Evolutionary conservation across 1,140 invertebrate genomes (phyloP).

Genomic region (Myzus persicae): DNA sequence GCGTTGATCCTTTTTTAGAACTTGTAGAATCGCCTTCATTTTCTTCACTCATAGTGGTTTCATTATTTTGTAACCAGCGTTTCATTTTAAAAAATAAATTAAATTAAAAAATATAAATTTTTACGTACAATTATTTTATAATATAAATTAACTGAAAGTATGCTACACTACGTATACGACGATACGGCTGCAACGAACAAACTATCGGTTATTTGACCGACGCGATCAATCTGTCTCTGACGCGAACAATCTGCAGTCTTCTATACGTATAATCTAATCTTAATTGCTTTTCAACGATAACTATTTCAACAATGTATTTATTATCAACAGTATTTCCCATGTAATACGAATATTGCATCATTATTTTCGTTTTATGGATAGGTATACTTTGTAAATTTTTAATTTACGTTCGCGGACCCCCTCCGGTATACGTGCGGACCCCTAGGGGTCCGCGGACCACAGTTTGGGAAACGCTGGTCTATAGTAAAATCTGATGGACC

Average conservation of each 20-base stretch:
- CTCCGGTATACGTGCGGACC: no score
- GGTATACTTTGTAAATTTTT: no score
- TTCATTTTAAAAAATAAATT: not conserved
- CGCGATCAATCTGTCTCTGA: not conserved
- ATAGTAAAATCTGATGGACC: not conserved
- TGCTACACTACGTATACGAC: not conserved
- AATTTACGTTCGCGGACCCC: no score
- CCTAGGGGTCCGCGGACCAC: no score
- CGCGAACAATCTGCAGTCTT: no score
- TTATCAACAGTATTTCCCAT: no score
- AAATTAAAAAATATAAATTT: slow-evolving; percentile 2
- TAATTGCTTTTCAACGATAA: no score
- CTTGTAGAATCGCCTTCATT: not conserved
- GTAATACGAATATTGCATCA: no score
- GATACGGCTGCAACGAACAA: not conserved
- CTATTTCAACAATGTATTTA: no score
- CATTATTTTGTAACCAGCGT: not conserved
- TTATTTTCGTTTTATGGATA: no score
- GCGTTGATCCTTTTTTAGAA: not conserved
- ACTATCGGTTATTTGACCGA: not conserved
- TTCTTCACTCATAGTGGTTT: not conserved
- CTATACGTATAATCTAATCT: no score
- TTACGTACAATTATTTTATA: not conserved
- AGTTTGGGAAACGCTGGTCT: no score
- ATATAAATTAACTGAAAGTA: slow-evolving; percentile 19